Evolutionary conservation across 2,888 invertebrate genomes (phyloP).

Genomic region (Neria commutata): DNA sequence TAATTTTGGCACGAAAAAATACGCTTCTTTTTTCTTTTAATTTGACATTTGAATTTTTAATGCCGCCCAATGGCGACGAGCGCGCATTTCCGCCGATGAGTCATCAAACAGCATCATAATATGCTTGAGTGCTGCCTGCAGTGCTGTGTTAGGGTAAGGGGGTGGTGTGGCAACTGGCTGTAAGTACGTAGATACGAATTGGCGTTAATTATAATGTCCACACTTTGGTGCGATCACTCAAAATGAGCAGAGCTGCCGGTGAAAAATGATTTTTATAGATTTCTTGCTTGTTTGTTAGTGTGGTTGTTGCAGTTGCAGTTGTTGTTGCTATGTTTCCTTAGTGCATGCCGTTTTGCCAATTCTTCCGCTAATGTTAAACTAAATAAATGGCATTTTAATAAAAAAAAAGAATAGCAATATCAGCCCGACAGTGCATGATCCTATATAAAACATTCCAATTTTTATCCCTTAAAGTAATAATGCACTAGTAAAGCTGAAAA

Average conservation of each 20-base stretch:
- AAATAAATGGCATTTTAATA: conserved; percentile 23
- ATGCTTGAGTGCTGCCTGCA: not conserved
- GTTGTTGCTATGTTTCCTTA: too few species aligned
- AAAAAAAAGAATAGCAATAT: conserved; percentile 5
- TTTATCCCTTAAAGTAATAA: too few species aligned
- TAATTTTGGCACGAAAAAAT: too few species aligned
- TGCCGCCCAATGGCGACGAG: not conserved
- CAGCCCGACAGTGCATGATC: too few species aligned
- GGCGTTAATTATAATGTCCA: conserved; percentile 53
- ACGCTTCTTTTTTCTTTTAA: not conserved
- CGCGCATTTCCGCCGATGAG: not conserved
- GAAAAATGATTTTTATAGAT: not conserved
- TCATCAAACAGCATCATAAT: not conserved
- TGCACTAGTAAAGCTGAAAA: too few species aligned
- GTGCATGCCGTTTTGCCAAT: conserved; percentile 1
- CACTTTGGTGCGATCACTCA: conserved; percentile 48
- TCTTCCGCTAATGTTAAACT: conserved; percentile 23
- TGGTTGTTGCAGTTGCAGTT: conserved; percentile 2
- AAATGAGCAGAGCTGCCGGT: conserved; percentile 38
- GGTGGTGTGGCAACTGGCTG: too few species aligned
- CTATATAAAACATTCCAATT: too few species aligned
- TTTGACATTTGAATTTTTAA: not conserved
- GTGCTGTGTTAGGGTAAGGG: not conserved
- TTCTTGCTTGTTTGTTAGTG: not conserved
- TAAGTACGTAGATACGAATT: too few species aligned